phyloP scores from a whole-genome alignment of 2,113 vertebrate species.

The Bolborhynchus lineola region DNA sequence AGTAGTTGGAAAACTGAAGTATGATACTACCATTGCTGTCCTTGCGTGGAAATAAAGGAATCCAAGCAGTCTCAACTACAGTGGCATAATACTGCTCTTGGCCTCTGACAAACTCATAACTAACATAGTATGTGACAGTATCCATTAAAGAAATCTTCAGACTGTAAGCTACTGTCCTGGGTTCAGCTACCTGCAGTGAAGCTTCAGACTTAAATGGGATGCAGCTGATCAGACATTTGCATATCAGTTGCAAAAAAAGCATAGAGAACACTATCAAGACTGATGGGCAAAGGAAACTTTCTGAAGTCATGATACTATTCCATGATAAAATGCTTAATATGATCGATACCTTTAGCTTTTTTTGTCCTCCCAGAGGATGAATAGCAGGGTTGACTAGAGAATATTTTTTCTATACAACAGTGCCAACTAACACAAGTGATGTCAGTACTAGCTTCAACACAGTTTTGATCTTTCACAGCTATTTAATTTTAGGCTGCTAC shows the following conservation, averaged over 20 bases:
- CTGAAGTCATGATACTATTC: background rate
- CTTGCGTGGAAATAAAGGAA: background rate
- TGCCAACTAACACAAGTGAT: background rate
- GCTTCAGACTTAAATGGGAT: background rate
- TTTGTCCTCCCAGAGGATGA: background rate
- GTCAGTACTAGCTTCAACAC: background rate
- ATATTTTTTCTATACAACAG: background rate
- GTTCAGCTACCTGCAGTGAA: background rate
- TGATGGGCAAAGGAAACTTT: background rate
- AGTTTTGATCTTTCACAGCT: background rate
- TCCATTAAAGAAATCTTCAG: background rate
- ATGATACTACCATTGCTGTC: background rate
- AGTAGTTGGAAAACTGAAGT: background rate
- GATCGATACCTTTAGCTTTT: background rate
- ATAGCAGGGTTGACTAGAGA: background rate
- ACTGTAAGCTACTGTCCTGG: background rate
- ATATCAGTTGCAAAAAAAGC: background rate
- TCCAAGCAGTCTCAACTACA: background rate
- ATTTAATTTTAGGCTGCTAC: background rate
- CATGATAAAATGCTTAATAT: background rate
- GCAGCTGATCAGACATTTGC: background rate
- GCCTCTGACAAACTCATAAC: background rate
- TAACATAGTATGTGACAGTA: background rate
- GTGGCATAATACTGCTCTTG: background rate
- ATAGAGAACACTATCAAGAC: background rate